Evolutionary conservation across 2,113 vertebrate species (phyloP).

Genomic region (Tetrax tetrax): DNA sequence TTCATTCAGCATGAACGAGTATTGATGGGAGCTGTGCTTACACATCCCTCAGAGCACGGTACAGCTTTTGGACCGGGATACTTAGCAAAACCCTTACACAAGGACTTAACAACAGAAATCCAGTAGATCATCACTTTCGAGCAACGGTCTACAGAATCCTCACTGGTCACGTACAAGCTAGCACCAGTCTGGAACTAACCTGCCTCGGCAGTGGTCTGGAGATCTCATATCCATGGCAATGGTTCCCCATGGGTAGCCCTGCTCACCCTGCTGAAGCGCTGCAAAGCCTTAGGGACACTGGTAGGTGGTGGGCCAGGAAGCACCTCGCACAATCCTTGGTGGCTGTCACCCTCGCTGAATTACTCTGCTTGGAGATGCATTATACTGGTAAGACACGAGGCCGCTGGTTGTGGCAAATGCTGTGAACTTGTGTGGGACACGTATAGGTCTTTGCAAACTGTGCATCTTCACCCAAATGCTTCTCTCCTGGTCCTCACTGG

Average conservation of each 20-base stretch:
- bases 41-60: background rate
- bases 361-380: background rate
- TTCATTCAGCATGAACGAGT: rapidly evolving
- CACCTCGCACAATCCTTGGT: background rate
- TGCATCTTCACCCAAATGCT: background rate
- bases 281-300: background rate
- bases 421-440: no score
- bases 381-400: background rate
- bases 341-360: background rate
- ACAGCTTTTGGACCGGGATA: background rate
- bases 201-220: background rate
- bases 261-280: background rate
- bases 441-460: background rate
- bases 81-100: background rate
- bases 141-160: background rate
- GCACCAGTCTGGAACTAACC: background rate
- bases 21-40: background rate
- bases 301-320: background rate
- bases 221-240: rapidly evolving
- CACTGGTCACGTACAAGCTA: background rate
- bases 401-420: background rate
- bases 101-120: background rate
- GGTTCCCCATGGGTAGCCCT: background rate
- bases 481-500: rapidly evolving
- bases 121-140: background rate